Evolutionary conservation across 2,113 vertebrate species (phyloP).

Genomic region (Leucoraja erinaceus): DNA sequence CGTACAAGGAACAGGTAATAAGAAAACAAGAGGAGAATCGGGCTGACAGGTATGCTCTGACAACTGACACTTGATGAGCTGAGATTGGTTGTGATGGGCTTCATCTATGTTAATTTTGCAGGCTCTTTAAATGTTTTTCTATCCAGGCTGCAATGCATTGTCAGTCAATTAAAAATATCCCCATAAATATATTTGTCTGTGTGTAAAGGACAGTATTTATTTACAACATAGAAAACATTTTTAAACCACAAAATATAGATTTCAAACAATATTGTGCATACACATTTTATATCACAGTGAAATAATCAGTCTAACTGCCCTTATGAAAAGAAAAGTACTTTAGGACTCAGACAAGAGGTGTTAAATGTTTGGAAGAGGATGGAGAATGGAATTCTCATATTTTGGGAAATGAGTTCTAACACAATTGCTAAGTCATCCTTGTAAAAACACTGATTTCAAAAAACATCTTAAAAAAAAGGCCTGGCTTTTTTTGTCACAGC

Average conservation of each 20-base stretch:
- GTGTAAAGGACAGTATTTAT: constrained; percentile 50
- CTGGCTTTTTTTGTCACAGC: background rate
- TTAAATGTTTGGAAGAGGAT: background rate
- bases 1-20: no score
- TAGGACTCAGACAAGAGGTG: background rate
- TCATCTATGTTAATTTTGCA: no score
- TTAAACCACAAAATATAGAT: constrained; percentile 45
- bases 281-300: background rate
- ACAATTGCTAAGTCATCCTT: background rate
- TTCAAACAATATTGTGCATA: background rate
- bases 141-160: background rate
- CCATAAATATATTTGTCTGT: background rate
- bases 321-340: background rate
- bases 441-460: background rate
- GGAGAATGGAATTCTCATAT: background rate
- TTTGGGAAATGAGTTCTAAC: background rate
- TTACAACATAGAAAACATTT: constrained; percentile 53
- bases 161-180: background rate
- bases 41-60: no score
- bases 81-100: no score
- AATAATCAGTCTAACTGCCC: background rate
- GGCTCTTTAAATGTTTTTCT: no score
- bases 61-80: no score
- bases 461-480: background rate
- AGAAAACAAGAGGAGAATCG: no score